phyloP scores from a whole-genome alignment of 2,888 invertebrate species.

The Drosophila robusta region DNA sequence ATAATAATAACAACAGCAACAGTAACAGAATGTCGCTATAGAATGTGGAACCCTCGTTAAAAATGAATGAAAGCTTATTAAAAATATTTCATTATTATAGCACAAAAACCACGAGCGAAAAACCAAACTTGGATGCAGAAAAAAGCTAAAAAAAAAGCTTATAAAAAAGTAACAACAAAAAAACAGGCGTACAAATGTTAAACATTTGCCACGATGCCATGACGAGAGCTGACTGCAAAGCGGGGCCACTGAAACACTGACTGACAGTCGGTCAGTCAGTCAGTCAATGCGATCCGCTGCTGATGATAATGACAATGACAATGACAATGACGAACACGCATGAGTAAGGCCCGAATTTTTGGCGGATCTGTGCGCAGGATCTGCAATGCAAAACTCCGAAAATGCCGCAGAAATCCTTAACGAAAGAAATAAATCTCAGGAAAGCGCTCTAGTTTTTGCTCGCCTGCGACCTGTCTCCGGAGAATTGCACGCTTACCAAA shows the following conservation, averaged over 20 bases:
- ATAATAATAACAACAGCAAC: slow-evolving; percentile 30
- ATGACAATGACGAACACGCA: slow-evolving; percentile 56
- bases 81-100: slow-evolving; percentile 80
- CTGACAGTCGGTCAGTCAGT: slow-evolving; percentile 15
- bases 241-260: slow-evolving; percentile 39
- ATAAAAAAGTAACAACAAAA: slow-evolving; percentile 29
- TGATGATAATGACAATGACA: slow-evolving; percentile 44
- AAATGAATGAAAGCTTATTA: slow-evolving; percentile 81
- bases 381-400: slow-evolving; percentile 74
- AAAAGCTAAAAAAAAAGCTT: slow-evolving; percentile 16
- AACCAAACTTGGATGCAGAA: slow-evolving; percentile 27
- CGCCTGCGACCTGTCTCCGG: slow-evolving; percentile 63
- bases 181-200: slow-evolving; percentile 80
- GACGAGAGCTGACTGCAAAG: slow-evolving; percentile 72
- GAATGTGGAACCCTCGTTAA: slow-evolving; percentile 78
- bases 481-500: slow-evolving; percentile 73
- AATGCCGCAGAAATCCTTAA: slow-evolving; percentile 72
- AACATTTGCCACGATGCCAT: slow-evolving; percentile 80
- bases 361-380: slow-evolving; percentile 51
- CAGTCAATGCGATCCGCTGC: slow-evolving; percentile 43
- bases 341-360: slow-evolving; percentile 39
- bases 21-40: slow-evolving; percentile 71
- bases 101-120: slow-evolving; percentile 41
- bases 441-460: slow-evolving; percentile 74
- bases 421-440: slow-evolving; percentile 78